Percentiles rank a stretch among this genome's conserved stretches.
phyloP scores from a whole-genome alignment of 2,888 invertebrate genomes.

The Melanchra persicariae region DNA sequence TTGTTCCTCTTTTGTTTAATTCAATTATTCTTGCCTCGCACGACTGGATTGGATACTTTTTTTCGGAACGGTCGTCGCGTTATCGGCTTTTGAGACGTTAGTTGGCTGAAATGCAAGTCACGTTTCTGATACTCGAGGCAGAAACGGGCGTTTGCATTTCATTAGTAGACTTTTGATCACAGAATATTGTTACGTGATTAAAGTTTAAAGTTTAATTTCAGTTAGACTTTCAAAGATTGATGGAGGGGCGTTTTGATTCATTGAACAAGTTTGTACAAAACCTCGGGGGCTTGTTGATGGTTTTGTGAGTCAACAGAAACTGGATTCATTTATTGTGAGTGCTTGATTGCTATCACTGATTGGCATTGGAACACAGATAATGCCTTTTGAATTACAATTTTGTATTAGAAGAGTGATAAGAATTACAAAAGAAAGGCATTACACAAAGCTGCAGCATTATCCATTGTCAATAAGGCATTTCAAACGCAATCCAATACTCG shows the following conservation, averaged over 20 bases:
- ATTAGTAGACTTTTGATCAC: conserved; percentile 66
- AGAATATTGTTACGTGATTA: conserved; percentile 66
- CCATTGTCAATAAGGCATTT: neutral
- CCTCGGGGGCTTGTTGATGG: conserved; percentile 28
- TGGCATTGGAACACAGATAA: conserved; percentile 14
- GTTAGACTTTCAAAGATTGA: conserved; percentile 52
- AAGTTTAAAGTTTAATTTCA: conserved; percentile 62
- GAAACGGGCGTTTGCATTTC: conserved; percentile 66
- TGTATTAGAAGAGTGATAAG: neutral
- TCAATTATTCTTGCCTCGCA: conserved; percentile 72
- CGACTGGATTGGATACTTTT: conserved; percentile 66
- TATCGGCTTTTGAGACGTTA: conserved; percentile 63
- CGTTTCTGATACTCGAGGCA: conserved; percentile 62
- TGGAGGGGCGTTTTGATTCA: conserved; percentile 56
- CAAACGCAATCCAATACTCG: conserved; percentile 2
- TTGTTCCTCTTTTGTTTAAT: conserved; percentile 73
- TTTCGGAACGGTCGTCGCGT: conserved; percentile 57
- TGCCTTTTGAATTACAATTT: neutral
- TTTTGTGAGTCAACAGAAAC: conserved; percentile 29
- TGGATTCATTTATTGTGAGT: conserved; percentile 28
- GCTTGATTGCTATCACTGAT: conserved; percentile 35
- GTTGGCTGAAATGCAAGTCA: conserved; percentile 63
- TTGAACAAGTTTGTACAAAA: conserved; percentile 50
- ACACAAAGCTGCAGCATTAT: neutral
- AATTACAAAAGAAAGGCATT: neutral